A percentile compares a stretch with the other conserved stretches of the same genome.
Conservation (phyloP, 2,888 invertebrate genomes). For the Campoletis raptor region DNA sequence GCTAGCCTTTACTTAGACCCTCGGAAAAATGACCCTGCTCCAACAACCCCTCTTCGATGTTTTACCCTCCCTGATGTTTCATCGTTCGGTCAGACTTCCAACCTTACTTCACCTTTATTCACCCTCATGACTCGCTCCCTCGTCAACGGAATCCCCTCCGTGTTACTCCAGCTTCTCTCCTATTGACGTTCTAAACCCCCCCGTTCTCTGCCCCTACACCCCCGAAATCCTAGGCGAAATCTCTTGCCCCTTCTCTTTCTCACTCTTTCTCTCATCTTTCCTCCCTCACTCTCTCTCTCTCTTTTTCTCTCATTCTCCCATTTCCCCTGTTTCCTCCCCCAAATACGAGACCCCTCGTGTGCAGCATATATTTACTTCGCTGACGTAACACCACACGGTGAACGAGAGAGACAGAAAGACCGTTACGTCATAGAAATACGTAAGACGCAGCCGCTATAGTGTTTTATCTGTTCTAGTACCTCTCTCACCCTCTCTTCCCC, state of each 20-base stretch:
- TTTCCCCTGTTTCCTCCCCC: conserved; percentile 56
- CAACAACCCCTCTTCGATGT: conserved; percentile 18
- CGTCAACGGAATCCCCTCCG: conserved; percentile 55
- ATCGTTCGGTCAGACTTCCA: conserved; percentile 30
- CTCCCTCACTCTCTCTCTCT: conserved; percentile 15
- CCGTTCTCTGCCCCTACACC: conserved; percentile 50
- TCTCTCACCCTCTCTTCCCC: not conserved
- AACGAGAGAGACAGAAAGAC: not conserved
- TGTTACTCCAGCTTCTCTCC: conserved; percentile 65
- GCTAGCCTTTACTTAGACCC: conserved; percentile 32
- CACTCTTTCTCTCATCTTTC: not conserved
- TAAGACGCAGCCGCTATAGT: conserved; percentile 66
- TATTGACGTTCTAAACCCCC: conserved; percentile 70
- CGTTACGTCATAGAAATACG: conserved; percentile 74
- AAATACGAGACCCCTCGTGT: conserved; percentile 68
- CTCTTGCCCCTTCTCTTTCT: conserved; percentile 7
- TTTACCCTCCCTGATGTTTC: conserved; percentile 4
- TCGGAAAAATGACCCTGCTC: conserved; percentile 29
- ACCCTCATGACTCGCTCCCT: conserved; percentile 35
- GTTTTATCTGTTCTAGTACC: too few relatives aligned
- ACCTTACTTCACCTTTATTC: conserved; percentile 37
- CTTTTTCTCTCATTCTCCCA: conserved; percentile 53
- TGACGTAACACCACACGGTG: conserved; percentile 74
- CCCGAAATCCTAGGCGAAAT: conserved; percentile 45
- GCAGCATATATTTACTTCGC: conserved; percentile 60